Evolutionary conservation across 2,797 vertebrate species (phyloP).

Genomic region (Oreochromis grahami): DNA sequence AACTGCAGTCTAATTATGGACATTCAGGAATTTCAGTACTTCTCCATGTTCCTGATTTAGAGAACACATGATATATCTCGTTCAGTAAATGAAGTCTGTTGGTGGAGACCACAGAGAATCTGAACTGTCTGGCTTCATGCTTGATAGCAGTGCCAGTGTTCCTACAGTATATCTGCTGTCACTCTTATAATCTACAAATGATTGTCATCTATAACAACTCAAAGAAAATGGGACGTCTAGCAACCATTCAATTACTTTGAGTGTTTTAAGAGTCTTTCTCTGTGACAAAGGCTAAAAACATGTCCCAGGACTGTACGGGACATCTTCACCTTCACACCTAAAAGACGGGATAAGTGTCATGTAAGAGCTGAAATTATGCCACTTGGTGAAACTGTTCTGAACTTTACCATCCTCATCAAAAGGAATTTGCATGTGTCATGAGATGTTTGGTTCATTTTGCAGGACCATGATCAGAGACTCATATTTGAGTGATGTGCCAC

Average conservation of each 20-base stretch:
- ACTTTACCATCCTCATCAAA: background rate
- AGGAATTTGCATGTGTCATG: background rate
- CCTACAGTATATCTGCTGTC: conserved; percentile 9
- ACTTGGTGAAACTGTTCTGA: background rate
- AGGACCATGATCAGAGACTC: background rate
- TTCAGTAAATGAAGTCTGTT: background rate
- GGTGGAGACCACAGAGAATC: background rate
- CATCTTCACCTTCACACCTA: background rate
- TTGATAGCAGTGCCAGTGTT: background rate
- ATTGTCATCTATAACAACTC: conserved; percentile 22
- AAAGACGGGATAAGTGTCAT: background rate
- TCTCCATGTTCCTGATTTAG: background rate
- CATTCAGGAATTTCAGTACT: background rate
- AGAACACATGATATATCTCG: background rate
- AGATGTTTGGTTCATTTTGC: background rate
- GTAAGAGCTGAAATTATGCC: background rate
- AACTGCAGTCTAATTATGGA: background rate
- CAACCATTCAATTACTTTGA: conserved; percentile 15
- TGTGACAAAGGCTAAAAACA: background rate
- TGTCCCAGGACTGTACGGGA: background rate
- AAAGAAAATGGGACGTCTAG: conserved; percentile 1
- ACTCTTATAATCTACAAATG: conserved; percentile 7
- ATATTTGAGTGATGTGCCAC: background rate
- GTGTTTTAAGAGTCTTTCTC: conserved; percentile 18
- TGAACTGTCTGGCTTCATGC: background rate